Evolutionary conservation across 1,140 invertebrate species (phyloP).

Genomic region (Brachionus plicatilis): DNA sequence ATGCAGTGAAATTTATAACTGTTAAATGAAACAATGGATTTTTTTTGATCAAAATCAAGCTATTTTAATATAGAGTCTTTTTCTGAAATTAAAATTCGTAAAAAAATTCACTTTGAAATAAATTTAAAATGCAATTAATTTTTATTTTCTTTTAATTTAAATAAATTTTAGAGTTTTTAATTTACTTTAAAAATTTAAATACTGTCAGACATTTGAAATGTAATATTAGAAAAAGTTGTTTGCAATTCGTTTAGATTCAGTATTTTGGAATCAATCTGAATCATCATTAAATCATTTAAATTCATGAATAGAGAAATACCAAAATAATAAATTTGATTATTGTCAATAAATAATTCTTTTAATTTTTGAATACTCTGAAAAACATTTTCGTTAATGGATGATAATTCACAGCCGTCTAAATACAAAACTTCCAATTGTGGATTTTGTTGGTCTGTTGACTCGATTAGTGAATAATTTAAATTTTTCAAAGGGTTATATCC

Average conservation of each 20-base stretch:
- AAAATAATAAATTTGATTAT: background rate
- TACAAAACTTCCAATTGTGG: background rate
- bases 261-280: background rate
- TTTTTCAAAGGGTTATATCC: background rate
- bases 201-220: background rate
- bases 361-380: background rate
- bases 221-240: background rate
- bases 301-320: background rate
- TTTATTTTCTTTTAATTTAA: too few relatives aligned
- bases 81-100: too few relatives aligned
- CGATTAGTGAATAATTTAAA: background rate
- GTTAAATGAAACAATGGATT: too few relatives aligned
- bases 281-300: background rate
- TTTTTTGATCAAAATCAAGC: too few relatives aligned
- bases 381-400: background rate
- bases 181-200: too few relatives aligned
- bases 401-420: background rate
- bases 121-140: too few relatives aligned
- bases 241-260: background rate
- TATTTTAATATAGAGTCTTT: too few relatives aligned
- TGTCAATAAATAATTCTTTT: background rate
- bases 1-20: too few relatives aligned
- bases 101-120: too few relatives aligned
- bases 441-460: background rate
- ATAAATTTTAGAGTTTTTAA: too few relatives aligned